Base-by-base conservation (phyloP, 1,140 invertebrate genomes). In the Colletes latitarsis region DNA sequence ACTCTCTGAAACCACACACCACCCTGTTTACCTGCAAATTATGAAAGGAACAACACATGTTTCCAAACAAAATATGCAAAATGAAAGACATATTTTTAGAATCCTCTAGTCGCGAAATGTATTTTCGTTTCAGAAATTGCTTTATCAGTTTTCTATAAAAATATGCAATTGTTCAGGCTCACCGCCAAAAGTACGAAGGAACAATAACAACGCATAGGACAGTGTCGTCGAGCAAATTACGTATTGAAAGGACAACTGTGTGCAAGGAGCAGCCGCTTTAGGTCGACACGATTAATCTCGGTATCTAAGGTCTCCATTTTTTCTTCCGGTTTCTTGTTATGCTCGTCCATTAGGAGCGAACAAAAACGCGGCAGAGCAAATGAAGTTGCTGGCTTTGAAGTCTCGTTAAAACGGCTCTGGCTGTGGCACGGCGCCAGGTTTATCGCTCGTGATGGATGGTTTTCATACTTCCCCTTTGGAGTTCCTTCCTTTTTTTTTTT, bases 381-480 rank as follows among this genome's bases (percentile, higher is more conserved):
- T 85, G 83, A 86, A 86, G 70, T 84, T 82, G 55, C 74, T 78
- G 73, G 74, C 81, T 86, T 85, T 85, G 83, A 86, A 85, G 69
- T 77, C 83, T 86, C 79, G 79, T 86, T 86, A 85, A 85, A 84
- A 77, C 55, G 41, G 58, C 55, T 77, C 69, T 49, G 58, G 58
- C 41, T 21, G 63, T 86, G 83, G 83, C 82, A 68, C 58, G 53
- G 53, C 49, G 84, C 84, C 84, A 82, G 74, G 69, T 77, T 84
- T 82, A 85, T 85, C 75, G 82, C 49, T 66, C 57, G 53, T 78
- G 83, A 85, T 86, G 83, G 77, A 86, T 85, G 84, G 79, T 84
- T 86, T 85, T 86, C 83, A 74, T 86, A 86, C 57, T 82, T 69
- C 63, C 72, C 62, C 52, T 46, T 66, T 43, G 55, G 74, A 70